Percentiles rank a stretch among this genome's conserved stretches.
phyloP scores from a whole-genome alignment of 2,888 invertebrate species.

The Drosophila nr. perissopoda region DNA sequence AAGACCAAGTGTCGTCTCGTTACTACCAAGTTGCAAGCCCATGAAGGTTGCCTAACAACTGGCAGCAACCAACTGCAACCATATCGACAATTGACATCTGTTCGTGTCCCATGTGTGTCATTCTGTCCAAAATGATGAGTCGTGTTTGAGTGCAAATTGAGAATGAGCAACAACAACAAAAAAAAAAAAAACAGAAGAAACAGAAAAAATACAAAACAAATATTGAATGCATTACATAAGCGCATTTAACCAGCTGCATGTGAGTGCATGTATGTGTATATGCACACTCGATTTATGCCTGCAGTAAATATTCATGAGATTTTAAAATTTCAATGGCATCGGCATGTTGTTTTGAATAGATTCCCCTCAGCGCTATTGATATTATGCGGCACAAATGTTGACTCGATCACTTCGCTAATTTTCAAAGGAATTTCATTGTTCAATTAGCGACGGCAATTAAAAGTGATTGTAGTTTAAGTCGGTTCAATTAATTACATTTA shows the following conservation, averaged over 20 bases:
- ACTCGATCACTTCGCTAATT: constrained; percentile 55
- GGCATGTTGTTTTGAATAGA: constrained; percentile 27
- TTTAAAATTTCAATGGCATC: constrained; percentile 48
- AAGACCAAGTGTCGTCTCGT: constrained; percentile 50
- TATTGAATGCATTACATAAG: constrained; percentile 49
- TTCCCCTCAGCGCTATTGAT: constrained; percentile 45
- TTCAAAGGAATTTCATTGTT: constrained; percentile 66
- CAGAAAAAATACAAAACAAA: constrained; percentile 5
- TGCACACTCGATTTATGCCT: constrained; percentile 56
- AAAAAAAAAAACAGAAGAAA: background rate
- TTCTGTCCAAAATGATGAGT: constrained; percentile 61
- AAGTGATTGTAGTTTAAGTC: constrained; percentile 13
- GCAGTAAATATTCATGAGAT: constrained; percentile 40
- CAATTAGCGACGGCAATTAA: constrained; percentile 47
- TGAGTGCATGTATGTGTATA: constrained; percentile 11
- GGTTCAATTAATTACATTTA: constrained; percentile 11
- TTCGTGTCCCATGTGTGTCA: constrained; percentile 53
- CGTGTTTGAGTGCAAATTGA: constrained; percentile 67
- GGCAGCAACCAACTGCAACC: constrained; percentile 37
- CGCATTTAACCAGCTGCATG: constrained; percentile 29
- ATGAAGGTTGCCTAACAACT: constrained; percentile 59
- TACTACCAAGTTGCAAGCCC: constrained; percentile 42
- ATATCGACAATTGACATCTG: constrained; percentile 61
- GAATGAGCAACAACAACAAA: constrained; percentile 10
- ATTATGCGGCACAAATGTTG: constrained; percentile 39